Base-by-base conservation (phyloP, 2,113 vertebrate species). In the Aptenodytes forsteri region DNA sequence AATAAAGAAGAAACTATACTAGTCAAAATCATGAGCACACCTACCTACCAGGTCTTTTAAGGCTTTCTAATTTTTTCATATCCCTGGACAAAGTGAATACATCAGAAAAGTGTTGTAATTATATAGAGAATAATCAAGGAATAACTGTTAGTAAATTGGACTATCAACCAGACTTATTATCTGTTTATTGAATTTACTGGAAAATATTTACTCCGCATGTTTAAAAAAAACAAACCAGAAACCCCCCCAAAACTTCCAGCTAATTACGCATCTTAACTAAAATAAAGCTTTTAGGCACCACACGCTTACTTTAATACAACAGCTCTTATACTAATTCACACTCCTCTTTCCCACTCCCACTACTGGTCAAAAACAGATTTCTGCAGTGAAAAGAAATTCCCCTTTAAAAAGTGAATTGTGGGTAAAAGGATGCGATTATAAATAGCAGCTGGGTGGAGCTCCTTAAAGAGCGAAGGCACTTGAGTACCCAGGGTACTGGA, bases 391-490 rank as follows among this genome's bases (percentile, higher is more conserved):
- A 90, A 87, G 88, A 83, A 96, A 95, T 79, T 96, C 44, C 69
- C 81, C 94, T 95, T 95, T 95, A 87, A 93, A 81, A 93, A 89
- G 73, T 72, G 92, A 92, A 80, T 92, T 94, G 83, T 94, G 92
- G 94, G 96, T 93, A 94, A 91, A 82, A 67, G 56, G 52, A 75
- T 77, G 81, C 79, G 83, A 78, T 89, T 95, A 96, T 95, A 93
- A 95, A 97, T 87, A 97, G 92, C 89, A 95, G 82, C 96, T 97
- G 95, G 84, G 87, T 67, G 79, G 87, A 83, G 82, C 55, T 80
- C 87, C 85, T 96, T 42, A 36, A 80, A 88, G 78, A 90, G 83
- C 18, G 54, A 87, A 87, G 82, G 22, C 46, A 67, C 64, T 85
- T 22, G 62, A 95, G 84, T 32, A 49, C 27, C 58, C 46, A 26